A percentile compares a stretch with the other conserved stretches of the same genome.
Conservation (phyloP, 2,113 vertebrate genomes). For the Cygnus atratus region DNA sequence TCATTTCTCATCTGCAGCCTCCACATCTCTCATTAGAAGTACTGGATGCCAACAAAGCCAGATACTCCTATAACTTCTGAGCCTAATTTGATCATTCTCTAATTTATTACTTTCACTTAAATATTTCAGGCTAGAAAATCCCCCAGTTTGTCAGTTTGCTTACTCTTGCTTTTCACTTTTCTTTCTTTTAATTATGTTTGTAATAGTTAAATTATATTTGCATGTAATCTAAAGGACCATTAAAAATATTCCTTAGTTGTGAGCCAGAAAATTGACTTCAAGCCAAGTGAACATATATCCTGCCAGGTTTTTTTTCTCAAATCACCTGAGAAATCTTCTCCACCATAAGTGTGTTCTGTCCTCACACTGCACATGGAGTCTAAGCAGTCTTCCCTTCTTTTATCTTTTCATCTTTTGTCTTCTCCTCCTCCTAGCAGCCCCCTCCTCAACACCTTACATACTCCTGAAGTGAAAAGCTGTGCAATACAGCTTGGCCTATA, state of each 20-base stretch:
- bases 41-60: not conserved
- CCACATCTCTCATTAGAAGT: not conserved
- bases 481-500: not conserved
- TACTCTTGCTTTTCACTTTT: not conserved
- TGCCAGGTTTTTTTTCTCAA: not conserved
- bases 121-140: not conserved
- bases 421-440: not conserved
- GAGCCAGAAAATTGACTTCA: slow-evolving; percentile 7
- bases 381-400: not conserved
- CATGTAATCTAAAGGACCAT: not conserved
- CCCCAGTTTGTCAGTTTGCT: not conserved
- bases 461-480: not conserved
- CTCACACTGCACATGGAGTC: not conserved
- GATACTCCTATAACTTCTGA: not conserved
- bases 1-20: not conserved
- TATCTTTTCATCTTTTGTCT: not conserved
- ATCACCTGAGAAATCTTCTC: not conserved
- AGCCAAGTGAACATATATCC: not conserved
- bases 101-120: not conserved
- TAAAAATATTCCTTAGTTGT: not conserved
- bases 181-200: not conserved
- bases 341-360: not conserved
- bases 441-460: not conserved
- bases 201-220: not conserved
- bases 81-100: not conserved